Evolutionary conservation across 2,797 vertebrate species (phyloP).

Genomic region (Phoxinus dragarum): DNA sequence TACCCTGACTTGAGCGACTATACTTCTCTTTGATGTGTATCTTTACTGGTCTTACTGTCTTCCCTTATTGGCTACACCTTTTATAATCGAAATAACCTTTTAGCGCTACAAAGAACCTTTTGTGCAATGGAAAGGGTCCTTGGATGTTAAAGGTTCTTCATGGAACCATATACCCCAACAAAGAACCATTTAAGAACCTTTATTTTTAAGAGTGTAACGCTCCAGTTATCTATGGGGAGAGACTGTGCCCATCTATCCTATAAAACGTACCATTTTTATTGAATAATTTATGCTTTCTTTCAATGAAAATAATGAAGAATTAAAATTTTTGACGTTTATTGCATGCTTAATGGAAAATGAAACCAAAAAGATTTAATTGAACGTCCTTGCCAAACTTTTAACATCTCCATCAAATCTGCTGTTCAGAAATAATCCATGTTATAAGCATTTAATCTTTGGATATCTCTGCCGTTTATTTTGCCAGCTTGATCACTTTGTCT

Average conservation of each 20-base stretch:
- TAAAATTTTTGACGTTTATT: neutral
- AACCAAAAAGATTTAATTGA: neutral
- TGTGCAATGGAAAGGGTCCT: too few relatives aligned
- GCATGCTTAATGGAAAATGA: neutral
- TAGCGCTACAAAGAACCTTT: too few relatives aligned
- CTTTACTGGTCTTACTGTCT: too few relatives aligned
- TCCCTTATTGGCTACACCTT: too few relatives aligned
- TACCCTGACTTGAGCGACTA: too few relatives aligned
- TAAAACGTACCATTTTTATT: too few relatives aligned
- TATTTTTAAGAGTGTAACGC: too few relatives aligned
- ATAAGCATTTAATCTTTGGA: constrained; percentile 18
- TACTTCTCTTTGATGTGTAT: too few relatives aligned
- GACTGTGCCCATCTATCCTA: neutral
- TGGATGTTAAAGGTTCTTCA: too few relatives aligned
- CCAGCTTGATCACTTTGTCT: constrained; percentile 15
- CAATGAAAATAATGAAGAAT: neutral
- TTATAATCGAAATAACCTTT: too few relatives aligned
- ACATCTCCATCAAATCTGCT: constrained; percentile 9
- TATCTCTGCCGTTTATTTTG: constrained; percentile 15
- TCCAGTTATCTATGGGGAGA: neutral
- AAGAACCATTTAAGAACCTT: too few relatives aligned
- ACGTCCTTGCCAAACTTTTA: neutral
- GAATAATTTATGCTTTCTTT: neutral
- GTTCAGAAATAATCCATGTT: constrained; percentile 17
- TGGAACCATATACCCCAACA: too few relatives aligned